Conservation (phyloP, 2,888 invertebrate species). For the Mythimna impura region DNA sequence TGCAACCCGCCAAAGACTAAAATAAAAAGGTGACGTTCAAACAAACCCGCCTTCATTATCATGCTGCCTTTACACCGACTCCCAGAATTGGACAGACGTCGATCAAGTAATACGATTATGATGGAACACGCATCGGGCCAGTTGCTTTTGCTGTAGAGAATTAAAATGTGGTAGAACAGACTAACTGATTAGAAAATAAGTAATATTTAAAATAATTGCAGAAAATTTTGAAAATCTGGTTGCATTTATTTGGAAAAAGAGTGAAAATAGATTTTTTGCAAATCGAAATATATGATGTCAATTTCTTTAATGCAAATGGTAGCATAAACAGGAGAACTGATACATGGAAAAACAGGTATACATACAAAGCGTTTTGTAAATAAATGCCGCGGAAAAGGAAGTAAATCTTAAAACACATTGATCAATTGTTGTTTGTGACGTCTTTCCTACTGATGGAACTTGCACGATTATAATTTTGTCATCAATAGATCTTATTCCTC, state of each 20-base stretch:
- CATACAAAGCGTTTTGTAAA: background rate
- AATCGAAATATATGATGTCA: too few relatives aligned
- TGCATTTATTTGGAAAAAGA: too few relatives aligned
- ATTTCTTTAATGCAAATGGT: background rate
- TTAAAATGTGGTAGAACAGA: slow-evolving; percentile 24
- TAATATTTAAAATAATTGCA: too few relatives aligned
- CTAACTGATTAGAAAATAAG: background rate
- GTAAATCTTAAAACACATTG: slow-evolving; percentile 4
- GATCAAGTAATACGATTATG: slow-evolving; percentile 75
- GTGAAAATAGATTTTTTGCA: background rate
- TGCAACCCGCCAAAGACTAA: slow-evolving; percentile 24
- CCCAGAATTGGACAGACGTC: slow-evolving; percentile 72
- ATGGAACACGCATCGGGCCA: slow-evolving; percentile 69
- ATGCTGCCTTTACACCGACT: slow-evolving; percentile 59
- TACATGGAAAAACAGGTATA: background rate
- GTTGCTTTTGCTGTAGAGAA: slow-evolving; percentile 51
- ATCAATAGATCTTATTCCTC: background rate
- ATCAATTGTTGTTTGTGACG: slow-evolving; percentile 1
- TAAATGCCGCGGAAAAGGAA: slow-evolving; percentile 24
- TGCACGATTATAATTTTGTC: background rate
- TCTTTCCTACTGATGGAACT: slow-evolving; percentile 4
- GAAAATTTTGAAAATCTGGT: too few relatives aligned
- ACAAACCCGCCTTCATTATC: slow-evolving; percentile 64
- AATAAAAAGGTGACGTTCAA: slow-evolving; percentile 61
- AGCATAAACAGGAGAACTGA: background rate